Conservation (phyloP, 2,888 invertebrate genomes). For the Drosophila cognata region DNA sequence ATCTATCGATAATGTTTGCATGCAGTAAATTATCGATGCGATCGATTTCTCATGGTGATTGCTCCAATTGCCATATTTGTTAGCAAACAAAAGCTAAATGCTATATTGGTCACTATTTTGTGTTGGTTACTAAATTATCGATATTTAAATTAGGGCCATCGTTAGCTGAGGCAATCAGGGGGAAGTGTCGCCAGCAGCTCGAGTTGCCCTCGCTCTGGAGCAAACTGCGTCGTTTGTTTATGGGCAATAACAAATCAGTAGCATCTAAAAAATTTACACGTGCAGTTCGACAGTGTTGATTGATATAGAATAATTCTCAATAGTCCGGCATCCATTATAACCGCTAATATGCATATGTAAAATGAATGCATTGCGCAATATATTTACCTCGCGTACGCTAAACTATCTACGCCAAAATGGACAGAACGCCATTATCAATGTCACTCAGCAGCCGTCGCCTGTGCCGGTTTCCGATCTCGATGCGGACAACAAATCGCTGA, state of each 20-base stretch:
- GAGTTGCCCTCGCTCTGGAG: constrained; percentile 6
- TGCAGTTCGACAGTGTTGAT: constrained; percentile 17
- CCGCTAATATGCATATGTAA: constrained; percentile 60
- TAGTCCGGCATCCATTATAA: constrained; percentile 13
- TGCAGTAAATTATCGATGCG: neutral
- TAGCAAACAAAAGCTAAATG: neutral
- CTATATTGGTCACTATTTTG: neutral
- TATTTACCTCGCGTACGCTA: constrained; percentile 78
- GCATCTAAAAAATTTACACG: constrained; percentile 24
- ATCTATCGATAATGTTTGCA: constrained; percentile 10
- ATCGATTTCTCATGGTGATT: neutral
- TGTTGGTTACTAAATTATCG: constrained; percentile 10
- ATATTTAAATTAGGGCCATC: constrained; percentile 11
- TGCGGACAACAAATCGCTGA: constrained; percentile 49
- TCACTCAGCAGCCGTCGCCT: constrained; percentile 68
- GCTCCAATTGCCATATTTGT: neutral
- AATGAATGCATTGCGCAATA: constrained; percentile 83
- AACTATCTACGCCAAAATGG: constrained; percentile 81
- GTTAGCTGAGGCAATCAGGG: neutral
- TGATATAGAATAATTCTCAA: constrained; percentile 7
- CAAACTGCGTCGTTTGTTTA: constrained; percentile 26
- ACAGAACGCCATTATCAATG: constrained; percentile 81
- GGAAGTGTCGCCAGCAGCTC: constrained; percentile 8
- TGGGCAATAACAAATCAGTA: constrained; percentile 27
- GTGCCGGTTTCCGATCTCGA: constrained; percentile 50